Evolutionary conservation across 2,113 vertebrate genomes (phyloP).

Genomic region (Sigmodon hispidus): DNA sequence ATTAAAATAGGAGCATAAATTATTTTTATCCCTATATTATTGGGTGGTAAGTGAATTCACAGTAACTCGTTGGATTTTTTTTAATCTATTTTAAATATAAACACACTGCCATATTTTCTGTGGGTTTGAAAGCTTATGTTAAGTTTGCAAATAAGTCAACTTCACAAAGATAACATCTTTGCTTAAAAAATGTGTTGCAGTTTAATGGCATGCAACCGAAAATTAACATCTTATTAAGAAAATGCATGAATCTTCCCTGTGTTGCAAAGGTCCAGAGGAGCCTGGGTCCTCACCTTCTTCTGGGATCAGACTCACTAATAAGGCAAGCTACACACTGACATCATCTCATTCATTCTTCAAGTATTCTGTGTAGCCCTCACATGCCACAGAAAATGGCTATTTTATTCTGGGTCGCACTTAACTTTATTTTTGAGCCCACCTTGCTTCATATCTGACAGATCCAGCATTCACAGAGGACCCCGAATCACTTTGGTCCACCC

Average conservation of each 20-base stretch:
- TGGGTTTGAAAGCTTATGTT: slow-evolving; percentile 90
- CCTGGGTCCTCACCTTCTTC: neutral
- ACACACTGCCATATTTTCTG: slow-evolving; percentile 88
- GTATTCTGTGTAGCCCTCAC: neutral
- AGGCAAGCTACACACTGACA: neutral
- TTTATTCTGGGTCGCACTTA: slow-evolving; percentile 57
- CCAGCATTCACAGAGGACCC: neutral
- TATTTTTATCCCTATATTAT: slow-evolving; percentile 84
- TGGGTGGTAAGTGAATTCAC: slow-evolving; percentile 83
- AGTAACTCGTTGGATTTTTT: slow-evolving; percentile 82
- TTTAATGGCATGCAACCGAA: slow-evolving; percentile 83
- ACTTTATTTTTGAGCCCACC: slow-evolving; percentile 66
- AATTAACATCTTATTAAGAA: slow-evolving; percentile 86
- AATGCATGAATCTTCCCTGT: slow-evolving; percentile 77
- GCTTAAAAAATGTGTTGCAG: slow-evolving; percentile 83
- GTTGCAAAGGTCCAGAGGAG: slow-evolving; percentile 28
- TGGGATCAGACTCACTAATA: rapidly evolving
- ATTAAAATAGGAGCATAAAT: slow-evolving; percentile 83
- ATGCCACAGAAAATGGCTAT: neutral
- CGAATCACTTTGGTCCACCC: slow-evolving; percentile 1
- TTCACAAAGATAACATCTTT: slow-evolving; percentile 89
- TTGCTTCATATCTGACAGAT: slow-evolving; percentile 42
- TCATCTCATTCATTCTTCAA: neutral
- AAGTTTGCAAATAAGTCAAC: slow-evolving; percentile 90
- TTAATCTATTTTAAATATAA: slow-evolving; percentile 86